A percentile compares a stretch with the other conserved stretches of the same genome.
phyloP scores from a whole-genome alignment of 2,888 invertebrate species.

The Caenorhabditis doughertyi region DNA sequence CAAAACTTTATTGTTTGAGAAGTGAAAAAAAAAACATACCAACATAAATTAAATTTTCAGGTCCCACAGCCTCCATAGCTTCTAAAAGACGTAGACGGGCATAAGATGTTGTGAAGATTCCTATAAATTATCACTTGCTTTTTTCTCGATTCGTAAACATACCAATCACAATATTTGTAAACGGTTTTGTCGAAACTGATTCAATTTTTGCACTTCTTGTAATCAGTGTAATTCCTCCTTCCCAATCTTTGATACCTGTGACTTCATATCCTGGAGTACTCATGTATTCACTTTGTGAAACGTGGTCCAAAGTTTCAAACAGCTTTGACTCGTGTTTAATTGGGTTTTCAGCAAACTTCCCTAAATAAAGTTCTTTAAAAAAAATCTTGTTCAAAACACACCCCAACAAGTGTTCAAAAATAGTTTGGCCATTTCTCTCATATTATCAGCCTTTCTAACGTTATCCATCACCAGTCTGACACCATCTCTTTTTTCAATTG shows the following conservation, averaged over 20 bases:
- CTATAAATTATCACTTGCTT: no score
- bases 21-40: background rate
- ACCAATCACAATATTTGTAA: conserved; percentile 14
- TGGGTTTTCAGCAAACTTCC: conserved; percentile 15
- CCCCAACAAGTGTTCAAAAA: conserved; percentile 20
- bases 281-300: conserved; percentile 13
- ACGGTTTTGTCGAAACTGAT: background rate
- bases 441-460: conserved; percentile 14
- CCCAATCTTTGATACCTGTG: conserved; percentile 5
- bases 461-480: background rate
- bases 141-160: background rate
- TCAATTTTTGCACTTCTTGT: conserved; percentile 4
- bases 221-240: background rate
- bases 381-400: background rate
- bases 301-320: conserved; percentile 1
- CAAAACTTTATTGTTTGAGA: background rate
- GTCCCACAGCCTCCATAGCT: conserved; percentile 8
- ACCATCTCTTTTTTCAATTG: conserved; percentile 7
- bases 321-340: conserved; percentile 6
- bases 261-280: background rate
- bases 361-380: background rate
- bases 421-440: conserved; percentile 15
- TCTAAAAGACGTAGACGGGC: background rate
- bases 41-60: conserved; percentile 5
- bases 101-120: conserved; percentile 6